Conservation (phyloP, 2,113 vertebrate genomes). For the Elgaria multicarinata region DNA sequence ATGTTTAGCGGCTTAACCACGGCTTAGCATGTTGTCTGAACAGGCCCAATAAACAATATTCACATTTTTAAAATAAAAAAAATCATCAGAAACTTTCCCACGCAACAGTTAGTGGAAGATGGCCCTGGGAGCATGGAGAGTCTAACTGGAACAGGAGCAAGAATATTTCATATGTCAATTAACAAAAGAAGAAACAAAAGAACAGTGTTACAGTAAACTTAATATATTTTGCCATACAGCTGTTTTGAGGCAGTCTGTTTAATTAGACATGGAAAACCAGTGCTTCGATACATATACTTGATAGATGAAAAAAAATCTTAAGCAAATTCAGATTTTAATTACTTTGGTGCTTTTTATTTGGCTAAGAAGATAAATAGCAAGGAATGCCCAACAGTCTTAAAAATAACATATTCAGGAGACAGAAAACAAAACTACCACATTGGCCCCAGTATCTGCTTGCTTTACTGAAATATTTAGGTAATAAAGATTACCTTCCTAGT, state of each 20-base stretch:
- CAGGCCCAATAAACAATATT: no score
- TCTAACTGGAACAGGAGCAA: no score
- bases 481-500: slow-evolving; percentile 38
- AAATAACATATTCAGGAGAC: neutral
- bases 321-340: neutral
- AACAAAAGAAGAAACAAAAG: no score
- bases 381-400: neutral
- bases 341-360: neutral
- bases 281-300: neutral
- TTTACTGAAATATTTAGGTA: slow-evolving; percentile 33
- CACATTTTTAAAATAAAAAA: no score
- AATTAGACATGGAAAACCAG: neutral
- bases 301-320: neutral
- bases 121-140: no score
- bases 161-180: no score
- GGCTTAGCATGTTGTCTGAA: no score
- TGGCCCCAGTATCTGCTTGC: slow-evolving; percentile 41
- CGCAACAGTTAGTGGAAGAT: no score
- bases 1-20: no score
- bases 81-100: no score
- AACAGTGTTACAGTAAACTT: neutral
- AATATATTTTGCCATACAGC: neutral
- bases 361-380: neutral
- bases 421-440: slow-evolving; percentile 27
- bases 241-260: neutral